Percentiles rank a stretch among this genome's conserved stretches.
Conservation (phyloP, 2,113 vertebrate species). For the Austrofundulus limnaeus region DNA sequence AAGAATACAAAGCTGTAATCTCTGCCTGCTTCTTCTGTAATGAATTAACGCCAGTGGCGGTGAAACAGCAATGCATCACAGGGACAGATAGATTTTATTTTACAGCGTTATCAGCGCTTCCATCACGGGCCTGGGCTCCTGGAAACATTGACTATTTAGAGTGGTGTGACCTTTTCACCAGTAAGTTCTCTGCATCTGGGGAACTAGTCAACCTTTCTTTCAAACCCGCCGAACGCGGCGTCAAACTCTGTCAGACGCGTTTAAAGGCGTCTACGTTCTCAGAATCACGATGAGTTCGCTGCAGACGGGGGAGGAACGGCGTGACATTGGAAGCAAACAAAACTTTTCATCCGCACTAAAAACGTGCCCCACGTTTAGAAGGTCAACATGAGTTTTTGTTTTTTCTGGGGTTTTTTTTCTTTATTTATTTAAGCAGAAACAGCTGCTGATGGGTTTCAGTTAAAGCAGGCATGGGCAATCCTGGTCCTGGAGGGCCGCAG, state of each 20-base stretch:
- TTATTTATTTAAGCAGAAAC: too few relatives aligned
- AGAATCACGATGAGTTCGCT: conserved; percentile 40
- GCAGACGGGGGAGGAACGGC: conserved; percentile 7
- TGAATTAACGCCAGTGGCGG: conserved; percentile 67
- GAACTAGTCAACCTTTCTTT: conserved; percentile 61
- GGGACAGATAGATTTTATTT: conserved; percentile 63
- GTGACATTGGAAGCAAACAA: conserved; percentile 14
- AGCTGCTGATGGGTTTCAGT: too few relatives aligned
- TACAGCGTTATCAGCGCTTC: conserved; percentile 54
- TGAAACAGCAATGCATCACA: conserved; percentile 63
- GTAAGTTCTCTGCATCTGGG: conserved; percentile 42
- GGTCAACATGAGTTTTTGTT: too few relatives aligned
- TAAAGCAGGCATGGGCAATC: too few relatives aligned
- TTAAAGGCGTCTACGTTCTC: conserved; percentile 25
- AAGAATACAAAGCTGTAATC: conserved; percentile 72
- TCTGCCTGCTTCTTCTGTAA: conserved; percentile 65
- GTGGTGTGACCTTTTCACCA: conserved; percentile 60
- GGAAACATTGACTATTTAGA: conserved; percentile 59
- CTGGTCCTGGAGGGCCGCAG: too few relatives aligned
- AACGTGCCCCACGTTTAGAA: too few relatives aligned
- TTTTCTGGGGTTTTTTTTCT: too few relatives aligned
- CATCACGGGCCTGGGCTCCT: conserved; percentile 56
- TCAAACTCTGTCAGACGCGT: conserved; percentile 27
- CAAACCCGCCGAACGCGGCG: conserved; percentile 26
- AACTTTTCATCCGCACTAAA: neutral